Conservation (phyloP, 1,140 invertebrate genomes). For the Drosophila grimshawi region DNA sequence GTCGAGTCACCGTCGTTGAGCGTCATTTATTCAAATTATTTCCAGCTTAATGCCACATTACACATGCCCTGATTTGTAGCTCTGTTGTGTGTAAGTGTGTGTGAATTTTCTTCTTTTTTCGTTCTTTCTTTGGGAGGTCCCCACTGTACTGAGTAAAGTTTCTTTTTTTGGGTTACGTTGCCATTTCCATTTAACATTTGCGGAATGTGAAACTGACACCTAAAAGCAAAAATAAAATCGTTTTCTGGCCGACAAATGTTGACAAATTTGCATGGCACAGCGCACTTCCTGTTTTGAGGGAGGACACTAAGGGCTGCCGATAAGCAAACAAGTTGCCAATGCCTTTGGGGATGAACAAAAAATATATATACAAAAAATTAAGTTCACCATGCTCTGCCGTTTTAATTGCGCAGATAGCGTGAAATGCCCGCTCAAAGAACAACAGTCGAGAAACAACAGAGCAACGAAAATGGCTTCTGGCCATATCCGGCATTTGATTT, state of each 20-base stretch:
- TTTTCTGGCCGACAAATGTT: constrained; percentile 28
- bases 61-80: constrained; percentile 22
- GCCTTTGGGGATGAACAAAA: constrained; percentile 4
- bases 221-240: constrained; percentile 6
- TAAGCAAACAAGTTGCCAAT: constrained; percentile 45
- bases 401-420: constrained; percentile 45
- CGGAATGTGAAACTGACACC: constrained; percentile 27
- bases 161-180: not conserved
- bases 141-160: constrained; percentile 19
- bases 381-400: constrained; percentile 5
- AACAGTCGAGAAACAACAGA: constrained; percentile 14
- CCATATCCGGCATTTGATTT: constrained; percentile 41
- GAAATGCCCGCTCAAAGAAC: constrained; percentile 30
- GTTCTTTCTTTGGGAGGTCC: not conserved
- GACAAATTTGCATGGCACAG: constrained; percentile 43
- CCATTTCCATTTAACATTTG: constrained; percentile 12
- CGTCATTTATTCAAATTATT: constrained; percentile 61
- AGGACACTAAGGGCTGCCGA: constrained; percentile 27
- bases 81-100: not conserved
- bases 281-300: constrained; percentile 33
- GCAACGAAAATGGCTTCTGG: constrained; percentile 6
- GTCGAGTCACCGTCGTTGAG: not conserved
- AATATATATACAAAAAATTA: not conserved
- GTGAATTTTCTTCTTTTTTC: not conserved
- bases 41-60: constrained; percentile 60